Evolutionary conservation across 1,140 invertebrate species (phyloP).

Genomic region (Temnothorax longispinosus): DNA sequence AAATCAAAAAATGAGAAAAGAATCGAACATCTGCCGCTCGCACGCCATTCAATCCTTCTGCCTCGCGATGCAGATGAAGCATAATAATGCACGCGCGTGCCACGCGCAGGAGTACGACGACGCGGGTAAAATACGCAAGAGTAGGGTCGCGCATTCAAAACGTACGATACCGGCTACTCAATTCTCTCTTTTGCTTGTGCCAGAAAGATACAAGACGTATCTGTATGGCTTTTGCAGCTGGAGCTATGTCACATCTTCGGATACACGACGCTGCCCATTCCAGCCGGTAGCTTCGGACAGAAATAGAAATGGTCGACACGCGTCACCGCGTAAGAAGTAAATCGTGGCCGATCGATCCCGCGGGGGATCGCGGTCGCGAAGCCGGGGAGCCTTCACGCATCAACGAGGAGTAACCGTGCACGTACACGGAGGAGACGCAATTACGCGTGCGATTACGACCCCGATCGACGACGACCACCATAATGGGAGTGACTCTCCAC

Average conservation of each 20-base stretch:
- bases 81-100: conserved; percentile 61
- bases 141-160: not conserved
- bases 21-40: conserved; percentile 53
- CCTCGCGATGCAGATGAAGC: conserved; percentile 19
- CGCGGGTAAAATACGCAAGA: not conserved
- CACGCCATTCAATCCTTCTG: conserved; percentile 62
- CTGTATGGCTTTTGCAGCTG: not conserved
- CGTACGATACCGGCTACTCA: not conserved
- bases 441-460: conserved; percentile 48
- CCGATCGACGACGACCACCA: conserved; percentile 41
- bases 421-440: not conserved
- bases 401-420: conserved; percentile 15
- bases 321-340: conserved; percentile 1
- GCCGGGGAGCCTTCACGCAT: conserved; percentile 36
- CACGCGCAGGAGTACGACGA: conserved; percentile 36
- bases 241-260: not conserved
- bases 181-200: not conserved
- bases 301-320: conserved; percentile 18
- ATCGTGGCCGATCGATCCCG: conserved; percentile 6
- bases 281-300: not conserved
- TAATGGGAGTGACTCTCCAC: conserved; percentile 61
- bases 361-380: conserved; percentile 36
- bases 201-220: not conserved
- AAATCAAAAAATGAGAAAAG: conserved; percentile 6
- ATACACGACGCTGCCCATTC: not conserved